A percentile compares a stretch with the other conserved stretches of the same genome.
phyloP scores from a whole-genome alignment of 2,888 invertebrate genomes.

The Idaea aversata region DNA sequence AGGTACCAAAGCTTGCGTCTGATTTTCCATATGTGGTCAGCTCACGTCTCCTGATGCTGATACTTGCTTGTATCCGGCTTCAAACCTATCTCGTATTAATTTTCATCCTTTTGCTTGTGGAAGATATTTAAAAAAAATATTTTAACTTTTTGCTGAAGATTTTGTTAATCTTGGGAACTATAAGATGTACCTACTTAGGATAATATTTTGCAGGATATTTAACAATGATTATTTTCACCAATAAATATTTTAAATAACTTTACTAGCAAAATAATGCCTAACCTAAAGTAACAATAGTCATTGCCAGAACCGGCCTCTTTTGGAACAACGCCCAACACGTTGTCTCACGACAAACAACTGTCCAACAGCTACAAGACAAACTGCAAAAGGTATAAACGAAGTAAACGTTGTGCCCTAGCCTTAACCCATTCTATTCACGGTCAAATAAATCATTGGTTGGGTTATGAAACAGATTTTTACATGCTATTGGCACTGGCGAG shows the following conservation, averaged over 20 bases:
- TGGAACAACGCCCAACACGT: not conserved
- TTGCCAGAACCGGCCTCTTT: not conserved
- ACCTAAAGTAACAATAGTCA: not conserved
- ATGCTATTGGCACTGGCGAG: conserved; percentile 63
- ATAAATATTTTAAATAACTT: too few species aligned
- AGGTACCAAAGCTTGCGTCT: too few species aligned
- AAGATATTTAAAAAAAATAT: too few species aligned
- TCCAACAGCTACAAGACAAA: not conserved
- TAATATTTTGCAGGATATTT: not conserved
- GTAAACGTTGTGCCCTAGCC: conserved; percentile 32
- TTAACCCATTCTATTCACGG: conserved; percentile 57
- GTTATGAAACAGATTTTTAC: conserved; percentile 69
- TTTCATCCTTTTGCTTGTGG: too few species aligned
- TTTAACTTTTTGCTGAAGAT: too few species aligned
- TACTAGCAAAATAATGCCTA: too few species aligned
- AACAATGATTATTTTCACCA: not conserved
- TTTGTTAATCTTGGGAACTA: too few species aligned
- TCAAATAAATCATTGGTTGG: conserved; percentile 62
- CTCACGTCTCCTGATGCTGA: too few species aligned
- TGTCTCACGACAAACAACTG: not conserved
- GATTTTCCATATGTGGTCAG: too few species aligned
- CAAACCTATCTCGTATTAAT: too few species aligned
- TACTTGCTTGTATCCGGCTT: too few species aligned
- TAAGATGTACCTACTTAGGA: too few species aligned
- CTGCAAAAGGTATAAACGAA: conserved; percentile 13